Conservation (phyloP, 64 coral and sea anemone genomes). For the Montipora foliosa region DNA sequence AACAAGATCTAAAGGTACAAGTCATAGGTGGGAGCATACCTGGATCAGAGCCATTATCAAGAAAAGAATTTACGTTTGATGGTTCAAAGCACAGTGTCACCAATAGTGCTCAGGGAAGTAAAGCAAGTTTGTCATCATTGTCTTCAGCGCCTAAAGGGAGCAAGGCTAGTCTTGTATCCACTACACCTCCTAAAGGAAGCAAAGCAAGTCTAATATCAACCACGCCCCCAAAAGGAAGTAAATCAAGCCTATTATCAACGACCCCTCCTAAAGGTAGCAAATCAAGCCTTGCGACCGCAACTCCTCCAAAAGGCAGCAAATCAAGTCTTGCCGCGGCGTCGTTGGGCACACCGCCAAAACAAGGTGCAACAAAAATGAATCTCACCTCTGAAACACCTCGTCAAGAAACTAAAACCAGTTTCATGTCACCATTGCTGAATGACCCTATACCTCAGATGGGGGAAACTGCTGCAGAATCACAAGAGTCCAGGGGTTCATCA, state of each 20-base stretch:
- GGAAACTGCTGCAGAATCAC: neutral
- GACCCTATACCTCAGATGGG: neutral
- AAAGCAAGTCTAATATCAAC: neutral
- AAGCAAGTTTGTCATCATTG: constrained; percentile 68
- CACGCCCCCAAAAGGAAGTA: constrained; percentile 21
- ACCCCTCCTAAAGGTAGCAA: constrained; percentile 21
- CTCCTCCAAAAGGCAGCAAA: constrained; percentile 10
- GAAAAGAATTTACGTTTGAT: constrained; percentile 82
- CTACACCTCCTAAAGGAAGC: constrained; percentile 40
- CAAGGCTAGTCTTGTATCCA: constrained; percentile 1
- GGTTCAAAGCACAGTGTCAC: constrained; percentile 48
- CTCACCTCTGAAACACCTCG: neutral
- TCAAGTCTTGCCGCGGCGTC: neutral
- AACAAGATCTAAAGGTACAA: constrained; percentile 72
- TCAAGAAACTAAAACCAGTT: neutral
- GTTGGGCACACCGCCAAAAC: neutral
- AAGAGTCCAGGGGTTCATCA: neutral
- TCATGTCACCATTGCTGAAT: neutral
- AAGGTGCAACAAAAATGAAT: neutral
- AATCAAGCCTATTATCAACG: neutral
- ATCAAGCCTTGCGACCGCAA: neutral
- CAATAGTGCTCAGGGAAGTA: constrained; percentile 80
- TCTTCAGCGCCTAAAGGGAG: constrained; percentile 63
- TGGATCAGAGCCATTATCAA: constrained; percentile 70
- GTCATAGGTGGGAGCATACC: constrained; percentile 60